Percentiles rank a stretch among this genome's conserved stretches.
Evolutionary conservation across 1,140 invertebrate species (phyloP).

Genomic region (Drosophila nasuta): DNA sequence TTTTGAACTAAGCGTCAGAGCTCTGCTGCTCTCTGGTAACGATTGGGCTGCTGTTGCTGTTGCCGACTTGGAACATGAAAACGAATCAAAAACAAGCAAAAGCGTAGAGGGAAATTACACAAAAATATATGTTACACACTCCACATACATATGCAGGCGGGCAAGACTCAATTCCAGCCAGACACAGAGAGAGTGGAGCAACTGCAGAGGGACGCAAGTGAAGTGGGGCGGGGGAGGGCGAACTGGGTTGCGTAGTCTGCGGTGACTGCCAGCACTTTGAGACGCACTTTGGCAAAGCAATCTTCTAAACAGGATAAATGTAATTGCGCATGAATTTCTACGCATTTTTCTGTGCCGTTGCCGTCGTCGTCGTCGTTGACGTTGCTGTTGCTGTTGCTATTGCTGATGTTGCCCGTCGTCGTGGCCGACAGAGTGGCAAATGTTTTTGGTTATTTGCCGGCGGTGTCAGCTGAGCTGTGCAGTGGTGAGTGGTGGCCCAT

Average conservation of each 20-base stretch:
- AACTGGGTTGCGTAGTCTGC: conserved; percentile 16
- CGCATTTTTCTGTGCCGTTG: conserved; percentile 72
- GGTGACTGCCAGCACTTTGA: conserved; percentile 70
- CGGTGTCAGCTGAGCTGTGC: conserved; percentile 45
- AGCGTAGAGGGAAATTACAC: conserved; percentile 71
- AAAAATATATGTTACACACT: conserved; percentile 67
- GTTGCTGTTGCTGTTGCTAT: conserved; percentile 43
- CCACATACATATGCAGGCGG: background rate
- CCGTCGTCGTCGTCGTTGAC: conserved; percentile 41
- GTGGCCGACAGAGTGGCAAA: conserved; percentile 61
- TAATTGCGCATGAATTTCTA: conserved; percentile 85
- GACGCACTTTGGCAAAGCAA: conserved; percentile 82
- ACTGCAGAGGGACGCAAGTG: background rate
- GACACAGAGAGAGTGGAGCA: conserved; percentile 7
- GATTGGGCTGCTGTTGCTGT: conserved; percentile 26
- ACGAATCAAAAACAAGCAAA: conserved; percentile 78
- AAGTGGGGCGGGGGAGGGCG: background rate
- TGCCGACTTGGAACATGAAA: conserved; percentile 63
- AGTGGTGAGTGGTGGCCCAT: conserved; percentile 29
- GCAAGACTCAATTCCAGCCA: conserved; percentile 3
- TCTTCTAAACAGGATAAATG: conserved; percentile 85
- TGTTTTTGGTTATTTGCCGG: conserved; percentile 63
- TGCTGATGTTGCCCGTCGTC: conserved; percentile 25
- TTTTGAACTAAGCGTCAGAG: conserved; percentile 54
- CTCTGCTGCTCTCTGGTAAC: conserved; percentile 6